Base-by-base conservation (phyloP, 2,888 invertebrate species). In the Incurvaria masculella region DNA sequence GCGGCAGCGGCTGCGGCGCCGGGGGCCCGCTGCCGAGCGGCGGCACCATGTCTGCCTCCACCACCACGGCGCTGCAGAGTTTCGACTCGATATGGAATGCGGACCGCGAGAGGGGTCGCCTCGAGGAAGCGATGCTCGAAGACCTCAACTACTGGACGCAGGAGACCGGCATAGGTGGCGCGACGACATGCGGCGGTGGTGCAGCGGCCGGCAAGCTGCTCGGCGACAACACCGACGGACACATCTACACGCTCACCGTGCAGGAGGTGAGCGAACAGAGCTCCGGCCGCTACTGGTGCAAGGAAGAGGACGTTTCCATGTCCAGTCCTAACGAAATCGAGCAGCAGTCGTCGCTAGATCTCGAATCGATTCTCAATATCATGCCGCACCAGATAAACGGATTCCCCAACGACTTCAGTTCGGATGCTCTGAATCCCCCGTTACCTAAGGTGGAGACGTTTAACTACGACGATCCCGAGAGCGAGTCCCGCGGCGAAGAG, bases 211-310 rank as follows among this genome's bases (percentile, higher is more conserved):
- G 79, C 57, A 79, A 80, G 62, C 61, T 76, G 52, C 76, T 75
- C 53, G 78, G 75, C 52, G 72, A 70, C 56, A 87, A 86, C 61
- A 87, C 88, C n/a, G 89, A 89, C 60, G 89, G 89, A 55, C 85
- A 87, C 66, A 92, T 92, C 62, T 92, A 92, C 68, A 92, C 92
- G 49, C 73, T 93, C 54, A 92, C 92, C 61, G 91, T 92, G 65
- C 91, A 91, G 60, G 86, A 87, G 54, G 74, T 81, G 63, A 89
- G 88, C 57, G 86, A 87, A 58, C 68, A 80, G 59, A 71, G 80
- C 67, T 76, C 87, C 61, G 79, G 82, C 67, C 80, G 84, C 52
- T 83, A 85, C 81, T 79, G 87, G 68, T 64, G 81, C 56, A 81
- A 89, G 73, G 80, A 87, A 60, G 86, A 87, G 59, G 83, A 81